Percentiles rank a stretch among this genome's conserved stretches.
Conservation (phyloP, 2,797 vertebrate genomes). For the Pagetopsis macropterus region DNA sequence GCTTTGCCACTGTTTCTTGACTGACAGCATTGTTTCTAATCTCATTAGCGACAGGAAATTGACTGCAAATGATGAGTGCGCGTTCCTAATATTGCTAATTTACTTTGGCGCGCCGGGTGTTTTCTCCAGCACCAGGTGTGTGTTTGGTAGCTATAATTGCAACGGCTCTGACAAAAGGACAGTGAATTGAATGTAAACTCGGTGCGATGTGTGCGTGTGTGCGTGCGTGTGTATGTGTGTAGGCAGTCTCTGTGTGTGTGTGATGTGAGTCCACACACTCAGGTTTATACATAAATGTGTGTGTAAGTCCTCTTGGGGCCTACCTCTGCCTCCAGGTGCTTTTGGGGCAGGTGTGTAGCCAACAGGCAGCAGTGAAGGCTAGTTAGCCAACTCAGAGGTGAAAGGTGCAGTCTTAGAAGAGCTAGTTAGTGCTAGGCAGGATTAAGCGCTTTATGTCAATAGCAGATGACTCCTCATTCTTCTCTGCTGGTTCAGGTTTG, state of each 20-base stretch:
- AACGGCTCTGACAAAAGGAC: conserved; percentile 71
- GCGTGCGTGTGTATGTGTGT: conserved; percentile 3
- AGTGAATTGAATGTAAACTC: conserved; percentile 64
- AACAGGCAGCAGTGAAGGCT: conserved; percentile 78
- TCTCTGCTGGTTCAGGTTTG: conserved; percentile 55
- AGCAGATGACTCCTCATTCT: conserved; percentile 67
- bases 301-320: conserved; percentile 67
- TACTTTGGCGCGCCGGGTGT: conserved; percentile 60
- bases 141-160: conserved; percentile 75
- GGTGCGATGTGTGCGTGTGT: background rate
- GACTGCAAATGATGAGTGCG: conserved; percentile 82
- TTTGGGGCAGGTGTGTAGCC: conserved; percentile 84
- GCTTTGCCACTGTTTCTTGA: conserved; percentile 74
- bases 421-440: conserved; percentile 72
- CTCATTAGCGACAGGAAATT: conserved; percentile 84
- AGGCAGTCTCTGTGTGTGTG: background rate
- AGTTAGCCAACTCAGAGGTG: conserved; percentile 77
- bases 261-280: background rate
- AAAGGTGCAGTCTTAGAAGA: conserved; percentile 74
- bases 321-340: conserved; percentile 77
- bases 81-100: conserved; percentile 81
- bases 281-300: background rate
- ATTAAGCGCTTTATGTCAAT: conserved; percentile 74
- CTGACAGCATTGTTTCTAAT: conserved; percentile 82
- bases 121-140: conserved; percentile 59